Base-by-base conservation (phyloP, 2,113 vertebrate species). In the Excalfactoria chinensis region DNA sequence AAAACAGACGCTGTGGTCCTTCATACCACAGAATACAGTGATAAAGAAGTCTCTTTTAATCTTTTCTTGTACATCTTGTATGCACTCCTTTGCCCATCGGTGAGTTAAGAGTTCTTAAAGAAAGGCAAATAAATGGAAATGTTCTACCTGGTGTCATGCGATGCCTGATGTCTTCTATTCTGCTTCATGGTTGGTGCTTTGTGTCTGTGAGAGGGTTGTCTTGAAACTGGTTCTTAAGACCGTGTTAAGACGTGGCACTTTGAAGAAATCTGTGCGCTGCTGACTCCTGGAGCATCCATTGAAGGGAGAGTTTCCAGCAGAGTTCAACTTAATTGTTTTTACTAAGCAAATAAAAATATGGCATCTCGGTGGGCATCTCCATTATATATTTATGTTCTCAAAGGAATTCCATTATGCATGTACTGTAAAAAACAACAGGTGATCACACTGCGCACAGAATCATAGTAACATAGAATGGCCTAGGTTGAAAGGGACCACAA, bases 91-190 rank as follows among this genome's bases (percentile, higher is more conserved):
- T 80, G 85, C 91, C 72, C 66, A 46, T 46, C 3, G 30, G 35
- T 56, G 62, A 93, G 32, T 80, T 70, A 55, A 53, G 81, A 91
- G 26, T 84, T 96, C 80, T 48, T 76, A 77, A 90, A 85, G 79
- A 87, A 84, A 90, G 84, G 82, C 44, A 73, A 95, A 95, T 97
- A 95, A 95, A 94, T 23, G 91, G 74, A 78, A 91, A 32, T 30
- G 46, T 78, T 53, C 77, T 90, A 66, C 44, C 34, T 71, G 84
- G 84, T 71, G 69, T 67, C 51, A 53, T 9, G 9, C 2, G 2
- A 28, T 74, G 82, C 76, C 46, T 88, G 10, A 1, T 69, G 82
- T 84, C 77, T 87, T 60, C 6, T 56, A 64, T 86, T 88, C 59
- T 77, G 26, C 93, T 81, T 84, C 64, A 79, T 28, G 79, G 71